Conservation (phyloP, 2,113 vertebrate genomes). For the Xiphias gladius region DNA sequence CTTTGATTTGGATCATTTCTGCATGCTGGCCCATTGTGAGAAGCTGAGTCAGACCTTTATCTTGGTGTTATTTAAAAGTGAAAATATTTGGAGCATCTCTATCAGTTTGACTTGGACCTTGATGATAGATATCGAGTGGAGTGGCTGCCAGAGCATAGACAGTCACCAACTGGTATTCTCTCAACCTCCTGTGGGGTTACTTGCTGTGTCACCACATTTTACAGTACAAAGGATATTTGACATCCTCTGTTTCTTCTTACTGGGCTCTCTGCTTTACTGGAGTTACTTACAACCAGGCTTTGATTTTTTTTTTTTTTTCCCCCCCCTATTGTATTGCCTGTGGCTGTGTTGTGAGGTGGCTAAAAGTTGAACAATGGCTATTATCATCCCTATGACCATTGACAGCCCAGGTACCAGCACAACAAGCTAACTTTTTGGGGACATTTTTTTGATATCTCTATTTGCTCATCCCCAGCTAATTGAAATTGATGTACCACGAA, state of each 20-base stretch:
- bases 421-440: not conserved
- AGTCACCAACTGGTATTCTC: slow-evolving; percentile 14
- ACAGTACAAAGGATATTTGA: slow-evolving; percentile 52
- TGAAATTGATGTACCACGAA: not conserved
- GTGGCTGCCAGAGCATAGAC: not conserved
- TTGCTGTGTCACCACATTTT: slow-evolving; percentile 43
- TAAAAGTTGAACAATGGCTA: slow-evolving; percentile 16
- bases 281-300: slow-evolving; percentile 15
- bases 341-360: not conserved
- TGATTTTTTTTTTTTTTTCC: not conserved
- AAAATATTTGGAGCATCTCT: slow-evolving; percentile 27
- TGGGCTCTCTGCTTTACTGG: slow-evolving; percentile 12
- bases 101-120: slow-evolving; percentile 42
- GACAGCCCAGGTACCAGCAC: not conserved
- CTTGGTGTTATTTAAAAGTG: slow-evolving; percentile 12
- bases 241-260: slow-evolving; percentile 37
- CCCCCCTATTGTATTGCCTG: slow-evolving; percentile 10
- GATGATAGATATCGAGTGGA: not conserved
- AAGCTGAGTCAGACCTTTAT: not conserved
- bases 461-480: not conserved
- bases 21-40: not conserved
- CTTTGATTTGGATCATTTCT: slow-evolving; percentile 2
- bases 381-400: not conserved
- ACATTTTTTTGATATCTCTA: not conserved
- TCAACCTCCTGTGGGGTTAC: slow-evolving; percentile 24